phyloP scores from a whole-genome alignment of 2,113 vertebrate species.

The Tamias sibiricus region DNA sequence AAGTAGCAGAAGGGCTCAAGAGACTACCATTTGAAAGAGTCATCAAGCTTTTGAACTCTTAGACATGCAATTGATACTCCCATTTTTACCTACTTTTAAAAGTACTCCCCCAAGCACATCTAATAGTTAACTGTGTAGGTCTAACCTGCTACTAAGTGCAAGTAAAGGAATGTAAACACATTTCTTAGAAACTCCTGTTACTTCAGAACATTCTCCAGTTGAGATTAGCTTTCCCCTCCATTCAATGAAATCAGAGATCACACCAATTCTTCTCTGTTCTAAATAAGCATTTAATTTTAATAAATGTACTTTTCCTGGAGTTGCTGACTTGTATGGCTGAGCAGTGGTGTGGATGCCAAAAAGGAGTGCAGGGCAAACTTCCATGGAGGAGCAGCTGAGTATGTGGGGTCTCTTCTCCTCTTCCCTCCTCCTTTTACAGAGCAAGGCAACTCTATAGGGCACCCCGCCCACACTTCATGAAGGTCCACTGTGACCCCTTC shows the following conservation, averaged over 20 bases:
- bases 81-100: constrained; percentile 8
- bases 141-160: neutral
- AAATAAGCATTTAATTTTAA: constrained; percentile 2
- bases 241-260: neutral
- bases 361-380: neutral
- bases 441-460: rapidly evolving
- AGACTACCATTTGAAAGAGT: neutral
- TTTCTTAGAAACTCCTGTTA: constrained; percentile 52
- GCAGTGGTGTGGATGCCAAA: neutral
- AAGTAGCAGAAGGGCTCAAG: neutral
- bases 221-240: constrained; percentile 2
- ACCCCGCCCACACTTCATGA: neutral
- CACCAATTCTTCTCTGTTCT: neutral
- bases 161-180: neutral
- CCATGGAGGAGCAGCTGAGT: neutral
- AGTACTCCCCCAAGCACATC: neutral
- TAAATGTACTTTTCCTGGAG: neutral
- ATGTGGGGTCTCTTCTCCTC: rapidly evolving
- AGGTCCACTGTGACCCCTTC: rapidly evolving
- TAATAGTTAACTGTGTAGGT: neutral
- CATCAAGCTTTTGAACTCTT: neutral
- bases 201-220: neutral
- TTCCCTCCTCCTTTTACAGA: neutral
- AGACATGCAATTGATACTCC: neutral
- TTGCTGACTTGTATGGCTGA: neutral